Evolutionary conservation across 2,888 invertebrate species (phyloP).

Genomic region (Tipula vernalis): DNA sequence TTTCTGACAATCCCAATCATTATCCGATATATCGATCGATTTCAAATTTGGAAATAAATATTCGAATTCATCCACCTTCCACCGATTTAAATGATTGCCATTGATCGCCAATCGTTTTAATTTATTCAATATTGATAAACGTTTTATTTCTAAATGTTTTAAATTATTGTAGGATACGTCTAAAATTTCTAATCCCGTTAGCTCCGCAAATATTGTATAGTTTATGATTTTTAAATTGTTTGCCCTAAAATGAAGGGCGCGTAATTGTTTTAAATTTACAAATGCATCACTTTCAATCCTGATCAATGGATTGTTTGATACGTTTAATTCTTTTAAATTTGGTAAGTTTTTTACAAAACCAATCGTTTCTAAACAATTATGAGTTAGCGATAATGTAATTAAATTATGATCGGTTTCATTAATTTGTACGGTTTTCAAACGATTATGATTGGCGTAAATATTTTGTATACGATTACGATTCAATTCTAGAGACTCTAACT

Average conservation of each 20-base stretch:
- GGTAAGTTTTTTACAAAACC: no score
- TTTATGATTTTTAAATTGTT: no score
- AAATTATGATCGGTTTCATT: neutral
- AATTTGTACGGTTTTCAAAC: neutral
- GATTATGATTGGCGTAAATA: neutral
- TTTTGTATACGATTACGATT: neutral
- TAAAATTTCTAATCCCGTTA: no score
- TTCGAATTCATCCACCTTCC: neutral
- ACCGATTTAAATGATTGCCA: neutral
- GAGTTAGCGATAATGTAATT: no score
- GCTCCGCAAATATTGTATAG: no score
- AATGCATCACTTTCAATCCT: neutral
- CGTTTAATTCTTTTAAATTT: neutral
- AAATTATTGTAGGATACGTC: neutral
- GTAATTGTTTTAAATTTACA: neutral
- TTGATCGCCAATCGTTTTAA: neutral
- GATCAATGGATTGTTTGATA: neutral
- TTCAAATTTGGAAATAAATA: neutral
- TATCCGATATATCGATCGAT: neutral
- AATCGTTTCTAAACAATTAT: no score
- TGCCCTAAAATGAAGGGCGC: neutral
- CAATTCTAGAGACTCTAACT: neutral
- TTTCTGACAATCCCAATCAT: neutral
- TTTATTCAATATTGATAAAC: neutral
- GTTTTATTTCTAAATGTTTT: neutral